A percentile compares a stretch with the other conserved stretches of the same genome.
phyloP scores from a whole-genome alignment of 92 coral and sea anemone species.

The Pocillopora grandis region DNA sequence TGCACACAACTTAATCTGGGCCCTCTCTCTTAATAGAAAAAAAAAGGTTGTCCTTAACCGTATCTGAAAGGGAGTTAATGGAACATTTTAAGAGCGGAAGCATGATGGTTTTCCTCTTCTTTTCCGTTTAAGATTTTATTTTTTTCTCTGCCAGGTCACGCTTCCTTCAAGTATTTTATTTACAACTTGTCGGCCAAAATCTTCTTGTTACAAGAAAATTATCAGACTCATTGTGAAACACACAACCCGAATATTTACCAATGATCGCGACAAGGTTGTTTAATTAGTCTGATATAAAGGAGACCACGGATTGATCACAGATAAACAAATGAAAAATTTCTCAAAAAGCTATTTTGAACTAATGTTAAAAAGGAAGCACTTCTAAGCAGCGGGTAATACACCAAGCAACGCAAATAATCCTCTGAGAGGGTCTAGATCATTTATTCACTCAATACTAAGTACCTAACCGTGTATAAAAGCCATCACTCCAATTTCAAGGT shows the following conservation, averaged over 20 bases:
- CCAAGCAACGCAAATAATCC: neutral
- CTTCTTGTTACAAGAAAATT: too few species aligned
- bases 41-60: too few species aligned
- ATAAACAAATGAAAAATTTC: constrained; percentile 1
- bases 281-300: constrained; percentile 17
- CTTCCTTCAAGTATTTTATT: too few species aligned
- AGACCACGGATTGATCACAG: neutral
- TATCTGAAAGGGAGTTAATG: too few species aligned
- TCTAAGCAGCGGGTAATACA: neutral
- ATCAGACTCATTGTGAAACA: neutral
- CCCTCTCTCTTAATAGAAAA: too few species aligned
- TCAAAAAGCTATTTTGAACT: neutral
- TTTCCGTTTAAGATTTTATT: too few species aligned
- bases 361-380: neutral
- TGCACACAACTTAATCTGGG: too few species aligned
- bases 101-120: too few species aligned
- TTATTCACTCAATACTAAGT: neutral
- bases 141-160: too few species aligned
- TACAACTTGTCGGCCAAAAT: too few species aligned
- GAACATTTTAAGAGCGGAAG: too few species aligned
- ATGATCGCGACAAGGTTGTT: constrained; percentile 1
- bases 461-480: neutral
- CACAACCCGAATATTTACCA: neutral
- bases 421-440: neutral
- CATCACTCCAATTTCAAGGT: too few species aligned